Conservation (phyloP, 1,140 invertebrate species). For the Cephus cinctus region DNA sequence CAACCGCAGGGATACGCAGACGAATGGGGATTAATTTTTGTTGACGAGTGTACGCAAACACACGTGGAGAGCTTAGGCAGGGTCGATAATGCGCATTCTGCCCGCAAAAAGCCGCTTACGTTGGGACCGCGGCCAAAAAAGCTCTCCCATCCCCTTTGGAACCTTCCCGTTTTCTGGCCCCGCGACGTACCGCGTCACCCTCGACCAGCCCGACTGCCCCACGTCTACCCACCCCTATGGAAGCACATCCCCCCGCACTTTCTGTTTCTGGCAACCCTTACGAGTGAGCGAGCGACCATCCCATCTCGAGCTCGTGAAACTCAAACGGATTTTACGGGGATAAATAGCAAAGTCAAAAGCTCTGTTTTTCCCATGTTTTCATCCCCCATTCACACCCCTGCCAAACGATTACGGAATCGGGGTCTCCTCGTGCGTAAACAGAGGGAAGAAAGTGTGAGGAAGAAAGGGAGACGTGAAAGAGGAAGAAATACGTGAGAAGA, state of each 20-base stretch:
- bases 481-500: background rate
- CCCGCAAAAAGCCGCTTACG: conserved; percentile 18
- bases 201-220: background rate
- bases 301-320: no score
- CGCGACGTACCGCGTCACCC: conserved; percentile 12
- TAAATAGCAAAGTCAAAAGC: background rate
- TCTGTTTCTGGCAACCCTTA: no score
- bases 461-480: background rate
- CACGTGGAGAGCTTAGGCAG: conserved; percentile 11
- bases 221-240: no score
- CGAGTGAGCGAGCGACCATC: no score
- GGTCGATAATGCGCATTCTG: conserved; percentile 25
- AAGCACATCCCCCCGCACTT: no score
- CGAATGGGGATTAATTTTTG: conserved; percentile 13
- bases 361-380: background rate
- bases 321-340: background rate
- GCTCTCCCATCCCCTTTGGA: conserved; percentile 9
- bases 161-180: conserved; percentile 3
- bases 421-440: no score
- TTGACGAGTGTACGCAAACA: background rate
- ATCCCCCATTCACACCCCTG: no score
- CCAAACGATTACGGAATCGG: no score
- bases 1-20: background rate
- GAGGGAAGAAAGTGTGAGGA: no score
- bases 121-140: conserved; percentile 16